These are phyloP conservation scores for Pavo muticus DNA, from an alignment of 2,113 vertebrate species.

Conservation along the genomic window DNA sequence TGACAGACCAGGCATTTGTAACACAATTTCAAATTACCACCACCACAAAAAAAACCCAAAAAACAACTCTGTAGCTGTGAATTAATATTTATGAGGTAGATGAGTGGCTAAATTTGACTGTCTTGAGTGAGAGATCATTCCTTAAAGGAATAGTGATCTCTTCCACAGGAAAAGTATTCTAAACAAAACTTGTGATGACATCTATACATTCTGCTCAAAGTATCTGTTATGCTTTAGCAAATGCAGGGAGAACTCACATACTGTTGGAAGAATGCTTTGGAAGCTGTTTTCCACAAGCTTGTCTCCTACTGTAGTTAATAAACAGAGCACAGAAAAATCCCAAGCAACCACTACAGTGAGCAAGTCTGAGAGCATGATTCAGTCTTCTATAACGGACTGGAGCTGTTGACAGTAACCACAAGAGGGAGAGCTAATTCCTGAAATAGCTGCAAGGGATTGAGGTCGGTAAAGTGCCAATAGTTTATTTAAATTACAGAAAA, in stretches of 20 bases:
- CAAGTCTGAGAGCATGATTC: not conserved
- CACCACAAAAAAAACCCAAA: not conserved
- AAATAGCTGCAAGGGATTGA: conserved; percentile 32
- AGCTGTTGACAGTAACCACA: not conserved
- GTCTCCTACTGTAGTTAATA: not conserved
- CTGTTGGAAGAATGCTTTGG: not conserved
- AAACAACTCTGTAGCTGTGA: conserved; percentile 66
- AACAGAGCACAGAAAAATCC: not conserved
- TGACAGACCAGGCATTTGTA: conserved; percentile 69
- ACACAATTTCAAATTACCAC: conserved; percentile 66
- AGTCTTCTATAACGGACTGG: not conserved
- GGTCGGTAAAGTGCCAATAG: conserved; percentile 31
- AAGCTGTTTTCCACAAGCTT: not conserved
- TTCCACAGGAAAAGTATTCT: not conserved
- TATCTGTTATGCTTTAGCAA: not conserved
- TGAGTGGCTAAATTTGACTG: conserved; percentile 39
- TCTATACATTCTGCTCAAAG: not conserved
- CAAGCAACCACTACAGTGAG: not conserved
- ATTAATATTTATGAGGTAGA: conserved; percentile 77
- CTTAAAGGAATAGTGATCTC: not conserved
- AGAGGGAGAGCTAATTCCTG: not conserved
- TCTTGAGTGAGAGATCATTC: not conserved
- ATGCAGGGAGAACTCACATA: rapidly evolving
- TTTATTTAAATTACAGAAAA: conserved; percentile 55
- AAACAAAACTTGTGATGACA: not conserved